Conservation (phyloP, 2,888 invertebrate genomes). For the Lymantria monacha region DNA sequence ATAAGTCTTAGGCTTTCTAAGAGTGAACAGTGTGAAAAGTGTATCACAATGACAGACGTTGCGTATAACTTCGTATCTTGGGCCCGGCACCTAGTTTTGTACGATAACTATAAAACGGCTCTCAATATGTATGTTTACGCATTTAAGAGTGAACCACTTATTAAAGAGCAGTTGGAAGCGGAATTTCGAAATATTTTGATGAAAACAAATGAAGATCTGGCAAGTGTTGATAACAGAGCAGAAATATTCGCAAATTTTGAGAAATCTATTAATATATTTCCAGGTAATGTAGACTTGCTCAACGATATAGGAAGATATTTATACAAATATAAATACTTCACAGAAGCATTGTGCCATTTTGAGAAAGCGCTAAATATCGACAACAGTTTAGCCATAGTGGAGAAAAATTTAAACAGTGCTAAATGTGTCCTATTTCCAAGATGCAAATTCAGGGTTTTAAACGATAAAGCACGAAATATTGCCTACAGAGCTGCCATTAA, state of each 20-base stretch:
- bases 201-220: not conserved
- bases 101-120: no score
- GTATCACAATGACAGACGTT: no score
- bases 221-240: not conserved
- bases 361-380: not conserved
- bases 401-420: not conserved
- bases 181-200: not conserved
- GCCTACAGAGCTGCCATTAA: constrained; percentile 13
- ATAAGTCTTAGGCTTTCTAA: no score
- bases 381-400: not conserved
- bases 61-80: no score
- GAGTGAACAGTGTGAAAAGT: no score
- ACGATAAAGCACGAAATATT: not conserved
- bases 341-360: not conserved
- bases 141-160: not conserved
- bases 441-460: not conserved
- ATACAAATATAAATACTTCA: not conserved
- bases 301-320: not conserved
- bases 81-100: no score
- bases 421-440: not conserved
- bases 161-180: not conserved
- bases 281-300: constrained; percentile 1
- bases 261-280: not conserved
- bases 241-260: not conserved
- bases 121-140: not conserved